Evolutionary conservation across 1,140 invertebrate species (phyloP), one percentile per base, ranked within the genome.

Genomic region (Heliothis subflexa): DNA sequence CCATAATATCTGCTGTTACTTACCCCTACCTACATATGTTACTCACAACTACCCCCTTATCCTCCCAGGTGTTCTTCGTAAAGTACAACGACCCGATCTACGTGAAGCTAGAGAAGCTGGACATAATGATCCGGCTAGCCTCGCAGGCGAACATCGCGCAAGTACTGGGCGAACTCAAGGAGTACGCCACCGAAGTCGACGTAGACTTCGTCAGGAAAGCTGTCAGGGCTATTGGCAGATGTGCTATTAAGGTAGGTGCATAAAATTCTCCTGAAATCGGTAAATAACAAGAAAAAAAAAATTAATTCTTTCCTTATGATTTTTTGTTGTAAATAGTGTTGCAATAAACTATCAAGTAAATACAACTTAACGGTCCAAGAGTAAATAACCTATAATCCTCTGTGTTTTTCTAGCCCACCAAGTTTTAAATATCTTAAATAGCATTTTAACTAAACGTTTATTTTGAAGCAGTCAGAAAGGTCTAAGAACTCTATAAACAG

Each of bases 61-160:
- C 18, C 3, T 25, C 14, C 5, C 78, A 95, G 95, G 98, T 99
- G 40, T 99, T 99, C 95, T 99, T 99, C 93, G 99, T 99, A 14
- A 99, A 99, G 89, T 99, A 99, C 95, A 99, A 99, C 92, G 99
- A 99, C 95, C 99, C 99, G 10, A 99, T 99, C 91, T 99, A 99
- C 94, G 99, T 99, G 3, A 99, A 99, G 94, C 95, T 99, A 68
- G 99, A 99, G 94, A 99, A 99, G 92, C 91, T 99, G 86, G 99
- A 99, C 91, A 99, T 99, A 70, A 99, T 99, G 99, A 99, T 99
- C 84, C 96, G 99, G 40, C 95, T 99, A 72, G 99, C 99, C 10
- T 99, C 99, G 64, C 99, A 99, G 93, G 97, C 98, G 2, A 99
- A 99, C 92, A 99, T 99, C 86, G 98, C 98, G 1, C 99, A 99